phyloP scores from a whole-genome alignment of 2,797 vertebrate species.

The Alcedo atthis region DNA sequence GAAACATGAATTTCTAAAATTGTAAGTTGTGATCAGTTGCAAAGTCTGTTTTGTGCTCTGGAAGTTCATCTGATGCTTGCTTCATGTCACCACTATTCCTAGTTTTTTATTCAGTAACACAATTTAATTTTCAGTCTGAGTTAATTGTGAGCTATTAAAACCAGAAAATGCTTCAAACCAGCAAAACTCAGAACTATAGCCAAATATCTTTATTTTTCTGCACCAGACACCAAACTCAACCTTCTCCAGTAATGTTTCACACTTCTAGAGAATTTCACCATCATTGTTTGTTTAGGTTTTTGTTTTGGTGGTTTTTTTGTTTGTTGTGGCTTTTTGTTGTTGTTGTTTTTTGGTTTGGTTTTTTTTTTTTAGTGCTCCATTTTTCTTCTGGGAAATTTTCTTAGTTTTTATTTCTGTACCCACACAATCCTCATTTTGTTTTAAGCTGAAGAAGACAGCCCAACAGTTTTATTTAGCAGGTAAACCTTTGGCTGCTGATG shows the following conservation, averaged over 20 bases:
- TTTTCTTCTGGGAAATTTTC: not conserved
- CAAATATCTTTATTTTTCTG: not conserved
- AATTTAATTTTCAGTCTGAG: not conserved
- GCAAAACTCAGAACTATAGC: not conserved
- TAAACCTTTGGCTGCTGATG: not conserved
- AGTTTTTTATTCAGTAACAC: not conserved
- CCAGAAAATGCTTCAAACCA: not conserved
- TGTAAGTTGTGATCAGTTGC: not conserved
- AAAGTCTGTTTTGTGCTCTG: not conserved
- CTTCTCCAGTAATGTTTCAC: not conserved
- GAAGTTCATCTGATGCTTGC: not conserved
- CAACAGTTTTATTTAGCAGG: not conserved
- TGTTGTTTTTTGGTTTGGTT: no score
- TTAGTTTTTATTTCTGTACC: not conserved
- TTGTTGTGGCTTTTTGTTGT: no score
- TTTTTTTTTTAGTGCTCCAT: not conserved
- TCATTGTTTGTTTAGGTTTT: accelerated
- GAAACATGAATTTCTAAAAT: not conserved
- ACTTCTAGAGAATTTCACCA: not conserved
- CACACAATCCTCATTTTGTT: not conserved
- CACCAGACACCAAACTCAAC: not conserved
- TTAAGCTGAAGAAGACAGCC: not conserved
- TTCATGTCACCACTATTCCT: not conserved
- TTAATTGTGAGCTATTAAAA: conserved; percentile 16
- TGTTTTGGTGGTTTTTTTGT: not conserved